Base-by-base conservation (phyloP, 2,113 vertebrate species). In the Vireo altiloquus region DNA sequence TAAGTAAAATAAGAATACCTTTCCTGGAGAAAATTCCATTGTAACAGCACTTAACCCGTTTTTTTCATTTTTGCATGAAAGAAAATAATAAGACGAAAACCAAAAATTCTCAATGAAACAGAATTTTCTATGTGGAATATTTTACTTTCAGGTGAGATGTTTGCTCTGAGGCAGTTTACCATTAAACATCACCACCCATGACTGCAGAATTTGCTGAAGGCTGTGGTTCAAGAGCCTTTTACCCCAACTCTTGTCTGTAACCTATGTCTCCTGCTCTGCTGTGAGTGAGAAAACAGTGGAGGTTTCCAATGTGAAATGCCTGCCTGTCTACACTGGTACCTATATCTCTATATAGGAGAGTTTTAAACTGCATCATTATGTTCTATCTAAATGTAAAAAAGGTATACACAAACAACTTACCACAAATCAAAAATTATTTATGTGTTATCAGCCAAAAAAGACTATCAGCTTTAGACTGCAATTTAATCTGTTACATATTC, bases 301-400 rank as follows among this genome's bases (percentile, higher is more conserved):
- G 20, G 3, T 57, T 85, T 76, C 78, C 69, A 49, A 2, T 21
- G 30, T 33, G 50, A 72, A 72, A 35, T 74, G 23, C 50, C 31
- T 84, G 19, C 22, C 47, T 72, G 28, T 19, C 23, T 69, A 3
- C 33, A 37, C 4, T 90, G 18, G 9, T 90, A n/a, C 17, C 42
- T 80, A 3, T 52, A 49, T 49, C 24, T 85, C 40, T 69, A 6
- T 23, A 40, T 37, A 40, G 9, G 17, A 79, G 21, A 49, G 21
- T 74, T 94, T 92, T 66, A 59, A 70, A 70, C 54, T 44, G 4
- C 70, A 83, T 90, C 76, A 47, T 83, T 87, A 35, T 61, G 25
- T 66, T 80, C 54, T 66, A 92, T 88, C 82, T 93, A 86, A 96
- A 94, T 88, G 93, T 93, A 92, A 92, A 90, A 77, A 35, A 90